Evolutionary conservation across 2,888 invertebrate species (phyloP).

Genomic region (Schizaphis graminum): DNA sequence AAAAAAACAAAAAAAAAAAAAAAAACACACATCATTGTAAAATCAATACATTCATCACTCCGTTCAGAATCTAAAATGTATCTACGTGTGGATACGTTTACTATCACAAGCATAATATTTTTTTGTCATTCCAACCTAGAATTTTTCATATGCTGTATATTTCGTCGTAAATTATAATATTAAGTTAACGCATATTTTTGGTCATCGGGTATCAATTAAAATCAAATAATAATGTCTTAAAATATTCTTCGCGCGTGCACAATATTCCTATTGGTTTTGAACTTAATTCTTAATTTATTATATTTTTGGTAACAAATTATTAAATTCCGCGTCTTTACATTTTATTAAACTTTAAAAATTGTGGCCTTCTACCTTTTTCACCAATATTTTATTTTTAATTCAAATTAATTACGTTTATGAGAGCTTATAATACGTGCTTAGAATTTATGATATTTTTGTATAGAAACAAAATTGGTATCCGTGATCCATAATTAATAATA

Average conservation of each 20-base stretch:
- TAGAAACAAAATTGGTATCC: background rate
- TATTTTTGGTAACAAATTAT: background rate
- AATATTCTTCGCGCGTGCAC: background rate
- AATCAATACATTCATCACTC: too few relatives aligned
- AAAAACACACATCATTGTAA: too few relatives aligned
- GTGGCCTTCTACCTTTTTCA: background rate
- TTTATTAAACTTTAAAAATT: background rate
- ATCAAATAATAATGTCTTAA: background rate
- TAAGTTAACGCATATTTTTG: background rate
- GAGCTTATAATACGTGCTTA: background rate
- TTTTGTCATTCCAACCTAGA: too few relatives aligned
- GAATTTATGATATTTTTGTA: background rate
- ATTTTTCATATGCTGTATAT: too few relatives aligned
- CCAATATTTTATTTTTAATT: background rate
- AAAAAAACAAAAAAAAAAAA: too few relatives aligned
- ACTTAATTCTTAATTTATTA: background rate
- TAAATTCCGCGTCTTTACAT: background rate
- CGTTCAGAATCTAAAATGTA: too few relatives aligned
- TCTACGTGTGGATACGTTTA: too few relatives aligned
- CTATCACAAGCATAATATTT: too few relatives aligned
- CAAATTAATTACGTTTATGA: background rate
- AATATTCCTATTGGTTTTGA: background rate
- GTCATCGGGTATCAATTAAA: too few relatives aligned
- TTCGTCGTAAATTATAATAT: background rate
- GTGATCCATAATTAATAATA: too few relatives aligned